phyloP scores from a whole-genome alignment of 2,888 invertebrate genomes.

The Furcula furcula region DNA sequence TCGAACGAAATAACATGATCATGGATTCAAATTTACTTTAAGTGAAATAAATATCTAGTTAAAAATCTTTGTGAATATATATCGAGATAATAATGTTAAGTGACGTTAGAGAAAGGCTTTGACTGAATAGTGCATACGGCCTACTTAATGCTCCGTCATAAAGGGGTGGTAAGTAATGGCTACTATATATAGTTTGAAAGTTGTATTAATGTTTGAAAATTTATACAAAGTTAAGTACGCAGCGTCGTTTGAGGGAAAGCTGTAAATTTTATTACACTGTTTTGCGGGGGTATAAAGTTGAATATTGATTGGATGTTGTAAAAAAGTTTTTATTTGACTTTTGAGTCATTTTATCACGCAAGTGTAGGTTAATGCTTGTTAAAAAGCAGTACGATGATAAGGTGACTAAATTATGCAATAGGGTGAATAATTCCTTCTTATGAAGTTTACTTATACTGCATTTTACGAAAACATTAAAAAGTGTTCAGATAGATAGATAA shows the following conservation, averaged over 20 bases:
- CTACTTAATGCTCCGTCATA: constrained; percentile 63
- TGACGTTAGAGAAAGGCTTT: constrained; percentile 46
- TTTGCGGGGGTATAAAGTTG: neutral
- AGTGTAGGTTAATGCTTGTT: neutral
- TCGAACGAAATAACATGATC: constrained; percentile 14
- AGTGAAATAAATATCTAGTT: constrained; percentile 15
- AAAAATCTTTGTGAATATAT: constrained; percentile 23
- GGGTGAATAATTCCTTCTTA: too few relatives aligned
- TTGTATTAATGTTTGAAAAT: constrained; percentile 9
- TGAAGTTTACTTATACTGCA: too few relatives aligned
- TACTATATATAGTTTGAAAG: constrained; percentile 6
- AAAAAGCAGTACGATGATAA: too few relatives aligned
- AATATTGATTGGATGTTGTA: neutral
- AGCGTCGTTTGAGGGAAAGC: neutral
- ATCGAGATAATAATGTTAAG: constrained; percentile 35
- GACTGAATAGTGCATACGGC: constrained; percentile 59
- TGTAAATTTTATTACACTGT: neutral
- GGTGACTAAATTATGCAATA: too few relatives aligned
- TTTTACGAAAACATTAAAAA: too few relatives aligned
- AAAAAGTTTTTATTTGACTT: neutral
- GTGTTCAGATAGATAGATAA: too few relatives aligned
- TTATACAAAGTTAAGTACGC: constrained; percentile 4
- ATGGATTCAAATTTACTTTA: constrained; percentile 11
- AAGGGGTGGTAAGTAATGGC: constrained; percentile 53
- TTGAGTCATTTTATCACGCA: neutral